Percentiles rank a stretch among this genome's conserved stretches.
phyloP scores from a whole-genome alignment of 30 jellyfish, hydroid and myxozoan genomes.

The Turritopsis rubra region DNA sequence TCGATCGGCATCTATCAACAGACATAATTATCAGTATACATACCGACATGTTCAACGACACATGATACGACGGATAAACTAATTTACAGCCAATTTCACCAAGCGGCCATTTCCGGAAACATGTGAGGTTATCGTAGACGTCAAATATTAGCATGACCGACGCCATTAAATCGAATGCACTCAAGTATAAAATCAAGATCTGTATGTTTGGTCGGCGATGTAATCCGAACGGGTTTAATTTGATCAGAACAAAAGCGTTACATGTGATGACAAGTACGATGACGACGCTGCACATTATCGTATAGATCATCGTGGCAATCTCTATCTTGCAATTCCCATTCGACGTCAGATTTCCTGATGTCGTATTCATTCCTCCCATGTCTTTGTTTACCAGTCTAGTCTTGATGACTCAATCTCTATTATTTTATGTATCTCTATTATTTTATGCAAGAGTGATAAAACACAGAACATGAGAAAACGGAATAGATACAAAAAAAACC shows the following conservation, averaged over 20 bases:
- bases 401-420: too few species aligned
- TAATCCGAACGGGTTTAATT: slow-evolving; percentile 16
- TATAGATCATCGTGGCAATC: not conserved
- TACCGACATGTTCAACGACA: slow-evolving; percentile 38
- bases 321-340: not conserved
- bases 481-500: too few species aligned
- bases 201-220: slow-evolving; percentile 25
- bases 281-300: slow-evolving; percentile 8
- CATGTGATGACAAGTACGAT: slow-evolving; percentile 17
- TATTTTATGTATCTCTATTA: too few species aligned
- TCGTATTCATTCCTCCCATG: not conserved
- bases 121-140: slow-evolving; percentile 31
- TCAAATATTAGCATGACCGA: slow-evolving; percentile 35
- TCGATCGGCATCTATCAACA: slow-evolving; percentile 41
- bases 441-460: too few species aligned
- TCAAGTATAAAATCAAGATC: slow-evolving; percentile 21
- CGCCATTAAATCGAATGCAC: slow-evolving; percentile 32
- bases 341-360: not conserved
- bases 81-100: slow-evolving; percentile 37
- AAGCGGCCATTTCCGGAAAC: slow-evolving; percentile 31
- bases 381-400: not conserved
- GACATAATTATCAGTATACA: slow-evolving; percentile 33
- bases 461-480: too few species aligned
- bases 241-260: slow-evolving; percentile 20
- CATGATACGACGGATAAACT: slow-evolving; percentile 25